Evolutionary conservation across 35 echinoderm and acorn worm genomes (phyloP), one percentile per base, ranked within the genome.

Genomic region (Patiria miniata): DNA sequence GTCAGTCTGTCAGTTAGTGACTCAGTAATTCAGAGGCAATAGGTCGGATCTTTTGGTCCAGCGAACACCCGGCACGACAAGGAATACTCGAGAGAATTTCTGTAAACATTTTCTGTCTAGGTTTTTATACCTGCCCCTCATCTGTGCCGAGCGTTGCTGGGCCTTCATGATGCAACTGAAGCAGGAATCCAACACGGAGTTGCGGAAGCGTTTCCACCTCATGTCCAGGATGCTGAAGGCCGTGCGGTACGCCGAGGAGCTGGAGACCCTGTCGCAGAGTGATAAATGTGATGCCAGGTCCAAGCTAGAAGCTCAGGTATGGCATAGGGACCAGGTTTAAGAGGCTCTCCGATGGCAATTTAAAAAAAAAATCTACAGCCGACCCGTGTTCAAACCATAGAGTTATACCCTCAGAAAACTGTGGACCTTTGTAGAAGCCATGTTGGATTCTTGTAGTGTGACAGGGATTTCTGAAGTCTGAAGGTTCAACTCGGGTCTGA

Each of bases 221-320:
- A 86, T 86, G 36, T 79, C 86, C 29, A 81, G 96, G 76, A 86
- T 99, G 23, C 80, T 86, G 33, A 99, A 99, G 73, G 96, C 96
- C 39, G 89, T 99, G 36, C 94, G 94, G 50, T 94, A 89, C 84
- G 92, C 96, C 23, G 85, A 89, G 42, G 96, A 99, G 68, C 79
- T 99, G 42, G 96, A 99, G 61, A 61, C 87, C 2, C 77, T 99
- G 29, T 91, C 86, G 57, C 83, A 81, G 54, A 94, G 96, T 44
- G 54, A 50, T 28, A 99, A 99, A 78, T 99, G 93, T 85, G 96
- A 99, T 87, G 96, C 96, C 8, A 85, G 96, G 39, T 99, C 96
- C 23, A 99, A 99, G 42, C 83, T 99, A 8, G 96, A 99, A 81
- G 90, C 96, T 51, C 89, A 99, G 86, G 96, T 97, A 79, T 15